Conservation (phyloP, 1,140 invertebrate genomes). For the Holotrichia oblita region DNA sequence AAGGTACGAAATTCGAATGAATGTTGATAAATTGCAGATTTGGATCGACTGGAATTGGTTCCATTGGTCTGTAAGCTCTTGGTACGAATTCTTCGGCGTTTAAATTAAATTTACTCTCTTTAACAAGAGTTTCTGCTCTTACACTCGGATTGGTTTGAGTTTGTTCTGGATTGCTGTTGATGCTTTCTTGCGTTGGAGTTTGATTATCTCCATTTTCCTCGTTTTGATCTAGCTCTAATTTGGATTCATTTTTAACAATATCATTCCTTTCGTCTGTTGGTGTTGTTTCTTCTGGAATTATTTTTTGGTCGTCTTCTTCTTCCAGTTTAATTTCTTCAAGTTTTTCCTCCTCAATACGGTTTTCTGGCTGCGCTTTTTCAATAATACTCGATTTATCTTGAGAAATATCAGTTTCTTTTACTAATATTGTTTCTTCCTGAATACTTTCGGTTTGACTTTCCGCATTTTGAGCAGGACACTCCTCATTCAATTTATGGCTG, state of each 20-base stretch:
- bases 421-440: not conserved
- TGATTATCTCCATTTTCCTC: not conserved
- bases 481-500: not conserved
- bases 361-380: not conserved
- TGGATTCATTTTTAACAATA: conserved; percentile 17
- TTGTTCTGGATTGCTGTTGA: not conserved
- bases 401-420: not conserved
- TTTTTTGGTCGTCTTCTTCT: not conserved
- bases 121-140: not conserved
- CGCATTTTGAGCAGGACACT: not conserved
- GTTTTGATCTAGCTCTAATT: conserved; percentile 23
- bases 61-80: conserved; percentile 47
- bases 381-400: not conserved
- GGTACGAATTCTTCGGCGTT: conserved; percentile 60
- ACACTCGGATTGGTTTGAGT: not conserved
- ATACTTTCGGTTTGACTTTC: not conserved
- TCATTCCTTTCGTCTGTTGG: not conserved
- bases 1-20: conserved; percentile 54
- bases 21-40: conserved; percentile 52
- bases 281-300: not conserved
- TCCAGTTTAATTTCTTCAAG: not conserved
- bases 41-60: conserved; percentile 42
- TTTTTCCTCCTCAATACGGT: too few relatives aligned
- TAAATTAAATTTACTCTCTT: conserved; percentile 26
- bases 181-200: not conserved